Evolutionary conservation across 37 sponge, comb jelly and placozoan genomes (phyloP).

Genomic region (Cladorhizidae sp.): DNA sequence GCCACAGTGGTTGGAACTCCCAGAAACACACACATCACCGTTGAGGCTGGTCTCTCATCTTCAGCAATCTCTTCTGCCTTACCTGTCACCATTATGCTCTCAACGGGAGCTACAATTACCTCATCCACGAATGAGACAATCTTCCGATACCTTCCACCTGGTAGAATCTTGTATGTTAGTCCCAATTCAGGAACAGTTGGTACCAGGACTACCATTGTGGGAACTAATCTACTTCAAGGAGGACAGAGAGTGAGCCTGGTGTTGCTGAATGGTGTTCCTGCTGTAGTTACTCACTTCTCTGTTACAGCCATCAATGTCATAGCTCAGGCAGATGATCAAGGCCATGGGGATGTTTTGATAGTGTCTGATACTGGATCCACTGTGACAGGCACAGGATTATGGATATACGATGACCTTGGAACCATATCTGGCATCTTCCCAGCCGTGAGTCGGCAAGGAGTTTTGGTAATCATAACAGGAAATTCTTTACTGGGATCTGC

Average conservation of each 20-base stretch:
- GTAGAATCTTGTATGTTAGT: slow-evolving; percentile 48
- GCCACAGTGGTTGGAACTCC: not conserved
- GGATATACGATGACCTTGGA: slow-evolving; percentile 52
- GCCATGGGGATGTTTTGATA: slow-evolving; percentile 27
- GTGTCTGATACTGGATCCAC: slow-evolving; percentile 58
- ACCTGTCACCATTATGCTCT: slow-evolving; percentile 23
- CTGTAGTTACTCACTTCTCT: slow-evolving; percentile 10
- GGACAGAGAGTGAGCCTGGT: slow-evolving; percentile 26
- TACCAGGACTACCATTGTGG: slow-evolving; percentile 49
- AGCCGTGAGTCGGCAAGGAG: slow-evolving; percentile 53
- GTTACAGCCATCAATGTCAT: slow-evolving; percentile 23
- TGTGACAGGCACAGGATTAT: not conserved
- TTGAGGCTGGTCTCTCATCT: slow-evolving; percentile 6
- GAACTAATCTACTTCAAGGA: slow-evolving; percentile 59
- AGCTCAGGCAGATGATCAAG: not conserved
- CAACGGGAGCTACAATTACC: slow-evolving; percentile 41
- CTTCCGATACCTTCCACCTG: slow-evolving; percentile 48
- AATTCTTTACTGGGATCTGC: slow-evolving; percentile 37
- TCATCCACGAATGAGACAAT: not conserved
- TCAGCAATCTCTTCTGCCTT: not conserved
- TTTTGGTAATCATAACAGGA: slow-evolving; percentile 55
- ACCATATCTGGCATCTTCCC: slow-evolving; percentile 46
- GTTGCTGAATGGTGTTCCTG: slow-evolving; percentile 31
- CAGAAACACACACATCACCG: slow-evolving; percentile 24
- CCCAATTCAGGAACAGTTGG: slow-evolving; percentile 63